Evolutionary conservation across 2,888 invertebrate genomes (phyloP), one percentile per base, ranked within the genome.

Genomic region (Erebia ligea): DNA sequence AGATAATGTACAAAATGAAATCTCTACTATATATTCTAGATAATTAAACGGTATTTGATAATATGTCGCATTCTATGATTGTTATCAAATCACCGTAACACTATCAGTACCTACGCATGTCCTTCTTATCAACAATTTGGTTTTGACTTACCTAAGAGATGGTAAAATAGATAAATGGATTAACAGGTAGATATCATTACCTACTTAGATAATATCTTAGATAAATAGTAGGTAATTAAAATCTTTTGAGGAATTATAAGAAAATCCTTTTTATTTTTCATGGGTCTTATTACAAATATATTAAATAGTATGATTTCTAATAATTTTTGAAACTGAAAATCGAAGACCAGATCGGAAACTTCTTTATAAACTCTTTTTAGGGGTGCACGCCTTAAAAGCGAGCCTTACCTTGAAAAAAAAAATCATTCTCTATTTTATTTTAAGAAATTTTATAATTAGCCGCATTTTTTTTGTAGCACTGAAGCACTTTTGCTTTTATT

Each of bases 41-140:
- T 54, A 70, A 75, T 70, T 70, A 73, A 63, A 56, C 62, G 21
- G 68, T 58, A 68, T 67, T 48, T 19, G 76, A 77, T 76, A 76
- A 86, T 85, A 84, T 82, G 78, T 81, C 74, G 84, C 84, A 86
- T 75, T 79, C 66, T 15, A 50, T 59, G 48, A 70, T 69, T 50
- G 54, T 79, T 82, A 85, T 83, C 82, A 79, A 75, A 75, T 78
- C 78, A 76, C 79, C 76, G 77, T 76, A 78, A 61, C 73, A 71
- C 61, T 85, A 82, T 84, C 81, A 76, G 68, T 2, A n/a, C n/a
- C n/a, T n/a, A 25, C 19, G 50, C 50, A 59, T 45, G 45, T 67
- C 21, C 40, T 19, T 9, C 61, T 70, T 71, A 69, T 72, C 56
- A 59, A 64, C 40, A 25, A 74, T 74, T 67, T 69, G 66, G 62